Evolutionary conservation across 2,888 invertebrate genomes (phyloP), one percentile per base, ranked within the genome.

Genomic region (Podabrus alpinus): DNA sequence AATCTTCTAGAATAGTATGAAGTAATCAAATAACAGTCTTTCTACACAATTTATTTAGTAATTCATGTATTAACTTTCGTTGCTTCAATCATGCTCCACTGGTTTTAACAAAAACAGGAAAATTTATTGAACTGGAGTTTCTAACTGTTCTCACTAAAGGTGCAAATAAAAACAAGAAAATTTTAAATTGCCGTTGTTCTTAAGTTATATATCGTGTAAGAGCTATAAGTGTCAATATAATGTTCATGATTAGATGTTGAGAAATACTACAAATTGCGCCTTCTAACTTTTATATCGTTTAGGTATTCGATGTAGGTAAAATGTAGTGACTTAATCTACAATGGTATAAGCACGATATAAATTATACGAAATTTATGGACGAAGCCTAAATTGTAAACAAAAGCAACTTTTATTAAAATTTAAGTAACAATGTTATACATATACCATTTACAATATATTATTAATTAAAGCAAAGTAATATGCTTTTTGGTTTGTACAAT

Each of bases 131-230:
- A 67, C 66, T n/a, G 71, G 73, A 66, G 73, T 68, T 69, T 69
- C 72, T 73, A 73, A 61, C 73, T 68, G 68, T 29, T 60, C 59
- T 19, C 64, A 70, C 45, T 29, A 71, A 73, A 73, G 71, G 76
- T 71, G 71, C 68, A 61, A 76, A 76, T 72, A 71, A 71, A 68
- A 71, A 68, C 72, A 73, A 73, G 73, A 76, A 71, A 73, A 76
- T 73, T 73, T 76, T 73, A 76, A 76, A 76, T 76, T 73, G 73
- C 70, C 71, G 60, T 75, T 73, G 75, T 75, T 75, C 66, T 19
- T 67, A 75, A 75, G 64, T 75, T 73, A 71, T 74, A 68, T 68
- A 59, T 71, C 17, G 71, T 71, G 62, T 60, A 67, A 21, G 68
- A 74, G 68, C 71, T 68, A 74, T 71, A 68, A 66, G 59, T 68